Evolutionary conservation across 2,888 invertebrate species (phyloP), one percentile per base, ranked within the genome.

Genomic region (Caenorhabditis angaria): DNA sequence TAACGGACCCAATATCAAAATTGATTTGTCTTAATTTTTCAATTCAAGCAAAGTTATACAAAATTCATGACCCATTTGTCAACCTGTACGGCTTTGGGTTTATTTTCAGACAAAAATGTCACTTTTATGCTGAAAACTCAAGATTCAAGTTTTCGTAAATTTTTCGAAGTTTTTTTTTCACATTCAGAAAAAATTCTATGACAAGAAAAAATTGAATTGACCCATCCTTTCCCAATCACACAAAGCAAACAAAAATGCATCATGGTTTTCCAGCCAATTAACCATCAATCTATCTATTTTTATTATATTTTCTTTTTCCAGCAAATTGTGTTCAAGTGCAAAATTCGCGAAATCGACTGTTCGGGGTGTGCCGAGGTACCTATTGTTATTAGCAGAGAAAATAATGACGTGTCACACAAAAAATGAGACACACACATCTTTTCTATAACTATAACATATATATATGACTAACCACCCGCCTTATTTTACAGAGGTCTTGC

Each of bases 291-390:
- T 41, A 41, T 18, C 41, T 18, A 41, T 41, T 18, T 18, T 18
- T 18, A 41, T 41, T 35, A 41, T 41, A 18, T 41, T 18, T 41
- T 18, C 10, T 41, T 41, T 41, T 71, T 72, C 50, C 73, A 77
- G 56, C 53, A 62, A 35, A 59, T 78, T 28, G 48, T 65, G 41
- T 78, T 83, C 64, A 51, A 70, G n/a, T 83, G 83, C 63, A 28
- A 70, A 51, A 67, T 83, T 53, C 72, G 70, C 20, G 59, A 76
- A 27, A 60, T 78, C 47, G 62, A 72, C 28, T 83, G 83, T 66
- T 73, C 82, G 64, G 83, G 81, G 64, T 83, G 83, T 75, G 82
- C 83, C 55, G 83, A 83, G 78, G 83, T 83, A 61, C 28, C 54
- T 53, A 24, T 32, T 50, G 54, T 20, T 61, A 41, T 22, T 54